Evolutionary conservation across 2,797 vertebrate genomes (phyloP).

Genomic region (Mallotus villosus): DNA sequence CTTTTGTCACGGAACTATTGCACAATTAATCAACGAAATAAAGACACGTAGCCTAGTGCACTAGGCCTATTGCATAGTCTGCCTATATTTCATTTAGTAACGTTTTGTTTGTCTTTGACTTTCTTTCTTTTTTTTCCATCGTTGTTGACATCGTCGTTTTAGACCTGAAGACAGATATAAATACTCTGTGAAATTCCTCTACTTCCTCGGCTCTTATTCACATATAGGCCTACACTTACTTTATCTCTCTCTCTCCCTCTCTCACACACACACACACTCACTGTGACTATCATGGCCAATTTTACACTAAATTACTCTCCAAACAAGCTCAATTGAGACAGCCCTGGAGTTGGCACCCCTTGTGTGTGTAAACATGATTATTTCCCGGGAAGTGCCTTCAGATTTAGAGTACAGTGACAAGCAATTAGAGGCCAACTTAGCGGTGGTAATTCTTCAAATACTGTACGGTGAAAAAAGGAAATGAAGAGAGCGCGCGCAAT

Average conservation of each 20-base stretch:
- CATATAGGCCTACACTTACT: too few relatives aligned
- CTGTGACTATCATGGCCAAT: conserved; percentile 70
- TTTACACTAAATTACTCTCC: conserved; percentile 74
- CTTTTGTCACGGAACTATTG: conserved; percentile 33
- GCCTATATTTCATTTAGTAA: background rate
- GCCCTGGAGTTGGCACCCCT: conserved; percentile 64
- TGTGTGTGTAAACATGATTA: conserved; percentile 73
- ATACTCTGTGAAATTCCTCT: too few relatives aligned
- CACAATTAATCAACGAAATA: background rate
- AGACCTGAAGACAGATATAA: too few relatives aligned
- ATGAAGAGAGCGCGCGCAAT: conserved; percentile 50
- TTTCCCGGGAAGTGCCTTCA: conserved; percentile 69
- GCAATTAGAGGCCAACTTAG: conserved; percentile 74
- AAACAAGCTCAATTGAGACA: conserved; percentile 69
- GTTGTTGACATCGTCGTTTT: too few relatives aligned
- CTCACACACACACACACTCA: background rate
- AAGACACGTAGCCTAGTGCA: background rate
- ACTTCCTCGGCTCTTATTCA: too few relatives aligned
- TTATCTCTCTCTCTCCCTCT: background rate
- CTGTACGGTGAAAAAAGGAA: conserved; percentile 40
- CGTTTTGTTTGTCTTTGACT: conserved; percentile 31
- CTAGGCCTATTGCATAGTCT: background rate
- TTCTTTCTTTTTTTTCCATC: too few relatives aligned
- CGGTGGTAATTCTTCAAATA: conserved; percentile 70
- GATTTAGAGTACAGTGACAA: conserved; percentile 69